These are phyloP conservation scores for Tringa solitaria DNA, from an alignment of 2,113 vertebrate genomes.

Conservation along the genomic window DNA sequence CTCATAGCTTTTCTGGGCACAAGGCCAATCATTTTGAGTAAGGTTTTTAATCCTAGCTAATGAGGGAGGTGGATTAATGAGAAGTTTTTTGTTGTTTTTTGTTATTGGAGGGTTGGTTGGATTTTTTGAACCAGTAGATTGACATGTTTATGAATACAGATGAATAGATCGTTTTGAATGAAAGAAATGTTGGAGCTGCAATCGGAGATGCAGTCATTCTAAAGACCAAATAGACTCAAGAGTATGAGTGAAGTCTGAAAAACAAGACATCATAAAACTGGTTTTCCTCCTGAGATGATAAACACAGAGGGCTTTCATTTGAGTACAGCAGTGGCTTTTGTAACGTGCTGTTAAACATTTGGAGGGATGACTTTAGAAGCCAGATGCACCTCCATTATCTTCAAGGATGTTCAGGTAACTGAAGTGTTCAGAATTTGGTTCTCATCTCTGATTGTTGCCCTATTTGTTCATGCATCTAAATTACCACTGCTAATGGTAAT, in stretches of 20 bases:
- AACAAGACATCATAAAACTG: neutral
- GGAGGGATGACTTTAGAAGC: neutral
- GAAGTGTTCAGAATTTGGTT: neutral
- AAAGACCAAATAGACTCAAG: neutral
- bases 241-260: neutral
- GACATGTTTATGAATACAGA: conserved; percentile 50
- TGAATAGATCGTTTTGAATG: conserved; percentile 6
- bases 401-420: neutral
- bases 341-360: neutral
- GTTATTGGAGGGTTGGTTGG: neutral
- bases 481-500: neutral
- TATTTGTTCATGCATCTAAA: neutral
- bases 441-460: neutral
- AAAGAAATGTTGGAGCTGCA: conserved; percentile 13
- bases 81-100: conserved; percentile 5
- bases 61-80: conserved; percentile 42
- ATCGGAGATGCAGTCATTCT: neutral
- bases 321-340: neutral
- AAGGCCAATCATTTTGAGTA: conserved; percentile 51
- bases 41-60: conserved; percentile 60
- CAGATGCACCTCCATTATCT: neutral
- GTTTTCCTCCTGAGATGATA: conserved; percentile 3
- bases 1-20: conserved; percentile 52
- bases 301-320: neutral
- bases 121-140: conserved; percentile 5